phyloP scores from a whole-genome alignment of 2,888 invertebrate species.

The Ametastegia equiseti region DNA sequence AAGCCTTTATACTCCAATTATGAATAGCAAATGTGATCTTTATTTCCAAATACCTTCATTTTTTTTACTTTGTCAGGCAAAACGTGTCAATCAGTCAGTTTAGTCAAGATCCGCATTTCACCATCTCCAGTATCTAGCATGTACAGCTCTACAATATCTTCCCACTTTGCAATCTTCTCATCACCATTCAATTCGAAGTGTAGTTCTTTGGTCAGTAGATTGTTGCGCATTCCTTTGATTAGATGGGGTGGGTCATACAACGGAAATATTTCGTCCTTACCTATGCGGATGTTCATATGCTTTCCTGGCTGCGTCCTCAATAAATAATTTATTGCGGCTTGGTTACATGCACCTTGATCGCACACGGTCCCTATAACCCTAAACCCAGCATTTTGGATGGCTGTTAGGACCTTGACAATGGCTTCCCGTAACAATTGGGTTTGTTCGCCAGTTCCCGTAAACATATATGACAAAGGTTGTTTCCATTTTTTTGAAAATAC shows the following conservation, averaged over 20 bases:
- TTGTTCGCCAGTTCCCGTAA: conserved; percentile 51
- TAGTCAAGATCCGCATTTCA: not conserved
- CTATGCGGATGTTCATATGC: not conserved
- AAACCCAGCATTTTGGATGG: conserved; percentile 51
- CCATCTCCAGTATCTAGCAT: not conserved
- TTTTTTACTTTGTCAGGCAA: not conserved
- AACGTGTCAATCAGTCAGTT: conserved; percentile 1
- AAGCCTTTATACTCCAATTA: not conserved
- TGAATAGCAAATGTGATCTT: not conserved
- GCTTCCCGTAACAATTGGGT: conserved; percentile 48
- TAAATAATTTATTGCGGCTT: conserved; percentile 4
- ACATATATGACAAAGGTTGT: conserved; percentile 55
- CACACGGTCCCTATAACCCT: conserved; percentile 55
- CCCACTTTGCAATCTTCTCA: not conserved
- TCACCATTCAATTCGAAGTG: conserved; percentile 37
- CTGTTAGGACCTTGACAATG: conserved; percentile 49
- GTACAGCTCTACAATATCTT: not conserved
- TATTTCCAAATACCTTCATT: not conserved
- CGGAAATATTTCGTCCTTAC: not conserved
- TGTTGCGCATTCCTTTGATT: conserved; percentile 53
- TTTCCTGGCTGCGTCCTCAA: not conserved
- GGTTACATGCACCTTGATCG: conserved; percentile 56
- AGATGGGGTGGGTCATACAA: conserved; percentile 45
- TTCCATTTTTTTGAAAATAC: conserved; percentile 55
- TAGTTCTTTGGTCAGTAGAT: conserved; percentile 48